Conservation (phyloP, 2,888 invertebrate genomes). For the Acleris holmiana region DNA sequence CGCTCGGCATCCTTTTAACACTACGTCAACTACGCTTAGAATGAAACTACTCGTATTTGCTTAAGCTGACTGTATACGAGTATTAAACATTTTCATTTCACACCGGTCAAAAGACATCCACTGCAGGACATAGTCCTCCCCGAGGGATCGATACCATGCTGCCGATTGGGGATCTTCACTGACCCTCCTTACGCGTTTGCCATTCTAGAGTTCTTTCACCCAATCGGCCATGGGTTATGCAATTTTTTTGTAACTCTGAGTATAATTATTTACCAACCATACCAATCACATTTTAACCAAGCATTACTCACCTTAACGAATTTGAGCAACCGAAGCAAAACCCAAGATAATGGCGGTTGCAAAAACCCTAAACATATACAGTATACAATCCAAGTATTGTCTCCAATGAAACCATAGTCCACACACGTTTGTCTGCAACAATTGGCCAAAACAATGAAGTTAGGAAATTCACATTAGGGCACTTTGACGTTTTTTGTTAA, state of each 20-base stretch:
- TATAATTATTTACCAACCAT: neutral
- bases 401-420: neutral
- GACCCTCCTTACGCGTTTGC: too few species aligned
- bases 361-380: conserved; percentile 16
- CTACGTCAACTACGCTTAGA: too few species aligned
- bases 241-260: neutral
- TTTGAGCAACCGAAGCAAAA: conserved; percentile 21
- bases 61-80: too few species aligned
- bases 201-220: too few species aligned
- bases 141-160: too few species aligned
- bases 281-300: conserved; percentile 2
- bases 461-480: conserved; percentile 23
- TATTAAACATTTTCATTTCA: too few species aligned
- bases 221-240: neutral
- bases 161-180: too few species aligned
- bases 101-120: too few species aligned
- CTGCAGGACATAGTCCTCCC: too few species aligned
- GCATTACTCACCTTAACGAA: conserved; percentile 15
- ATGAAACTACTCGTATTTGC: too few species aligned
- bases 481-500: neutral
- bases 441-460: conserved; percentile 17
- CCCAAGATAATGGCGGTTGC: conserved; percentile 22
- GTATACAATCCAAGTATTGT: conserved; percentile 5
- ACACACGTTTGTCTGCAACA: neutral
- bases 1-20: too few species aligned